phyloP scores from a whole-genome alignment of 2,888 invertebrate genomes.

The Acanthosepion esculentum region DNA sequence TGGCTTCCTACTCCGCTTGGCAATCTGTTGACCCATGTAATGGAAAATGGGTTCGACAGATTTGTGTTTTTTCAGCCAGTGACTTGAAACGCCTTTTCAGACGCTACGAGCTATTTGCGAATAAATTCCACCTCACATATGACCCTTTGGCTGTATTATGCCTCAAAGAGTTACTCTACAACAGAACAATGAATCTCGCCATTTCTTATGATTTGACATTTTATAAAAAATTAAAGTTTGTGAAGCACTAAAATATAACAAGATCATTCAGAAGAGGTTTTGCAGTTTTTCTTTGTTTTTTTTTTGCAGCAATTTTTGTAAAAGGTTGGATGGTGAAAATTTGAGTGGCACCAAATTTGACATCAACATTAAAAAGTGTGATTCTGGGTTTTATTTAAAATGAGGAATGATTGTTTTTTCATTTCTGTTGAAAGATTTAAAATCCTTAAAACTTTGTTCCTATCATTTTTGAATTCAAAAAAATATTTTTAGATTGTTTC shows the following conservation, averaged over 20 bases:
- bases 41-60: constrained; percentile 56
- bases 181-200: constrained; percentile 54
- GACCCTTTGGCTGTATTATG: constrained; percentile 70
- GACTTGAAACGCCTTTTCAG: constrained; percentile 64
- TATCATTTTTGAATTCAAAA: too few species aligned
- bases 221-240: constrained; percentile 49
- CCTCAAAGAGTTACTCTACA: constrained; percentile 62
- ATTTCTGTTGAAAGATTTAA: too few species aligned
- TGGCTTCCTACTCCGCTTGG: constrained; percentile 59
- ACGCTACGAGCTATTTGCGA: constrained; percentile 68
- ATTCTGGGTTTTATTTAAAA: too few species aligned
- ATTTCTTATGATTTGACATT: constrained; percentile 47
- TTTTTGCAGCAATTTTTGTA: too few species aligned
- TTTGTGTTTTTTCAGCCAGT: constrained; percentile 65
- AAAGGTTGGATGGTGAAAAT: too few species aligned
- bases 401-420: too few species aligned
- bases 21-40: constrained; percentile 50
- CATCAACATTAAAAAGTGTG: too few species aligned
- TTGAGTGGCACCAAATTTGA: too few species aligned
- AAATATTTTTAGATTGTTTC: too few species aligned
- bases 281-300: too few species aligned
- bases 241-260: neutral
- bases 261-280: too few species aligned
- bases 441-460: too few species aligned
- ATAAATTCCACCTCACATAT: constrained; percentile 70